A percentile compares a stretch with the other conserved stretches of the same genome.
phyloP scores from a whole-genome alignment of 2,797 vertebrate species.

The Tapirus indicus region DNA sequence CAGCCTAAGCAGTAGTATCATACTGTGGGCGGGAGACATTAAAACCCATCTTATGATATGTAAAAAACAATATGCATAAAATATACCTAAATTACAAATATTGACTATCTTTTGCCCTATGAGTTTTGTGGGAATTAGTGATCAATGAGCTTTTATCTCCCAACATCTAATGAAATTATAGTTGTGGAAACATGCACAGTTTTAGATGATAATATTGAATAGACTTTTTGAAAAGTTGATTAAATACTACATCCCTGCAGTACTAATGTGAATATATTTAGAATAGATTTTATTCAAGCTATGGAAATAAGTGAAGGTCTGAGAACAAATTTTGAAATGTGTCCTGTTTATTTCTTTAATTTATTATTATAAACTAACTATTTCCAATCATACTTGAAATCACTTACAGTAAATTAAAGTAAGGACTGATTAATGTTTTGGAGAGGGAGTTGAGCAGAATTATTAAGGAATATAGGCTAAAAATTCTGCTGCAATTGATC shows the following conservation, averaged over 20 bases:
- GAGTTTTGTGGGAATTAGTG: neutral
- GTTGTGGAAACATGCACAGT: neutral
- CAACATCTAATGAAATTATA: neutral
- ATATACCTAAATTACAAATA: neutral
- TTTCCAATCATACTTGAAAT: neutral
- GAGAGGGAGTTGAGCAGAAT: neutral
- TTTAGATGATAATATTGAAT: neutral
- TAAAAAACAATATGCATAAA: neutral
- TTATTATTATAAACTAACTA: neutral
- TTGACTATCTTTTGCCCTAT: neutral
- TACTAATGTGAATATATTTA: neutral
- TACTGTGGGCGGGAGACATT: neutral
- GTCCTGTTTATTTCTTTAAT: neutral
- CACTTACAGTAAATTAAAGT: neutral
- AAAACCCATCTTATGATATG: neutral
- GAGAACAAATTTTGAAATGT: neutral
- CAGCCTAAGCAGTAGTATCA: neutral
- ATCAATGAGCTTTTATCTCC: neutral
- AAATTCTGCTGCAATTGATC: neutral
- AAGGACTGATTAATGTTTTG: neutral
- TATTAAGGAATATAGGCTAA: neutral
- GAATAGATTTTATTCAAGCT: neutral
- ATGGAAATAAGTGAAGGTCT: neutral
- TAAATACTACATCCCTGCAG: neutral
- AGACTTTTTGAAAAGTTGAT: neutral